Evolutionary conservation across 2,113 vertebrate species (phyloP).

Genomic region (Siniperca knerii): DNA sequence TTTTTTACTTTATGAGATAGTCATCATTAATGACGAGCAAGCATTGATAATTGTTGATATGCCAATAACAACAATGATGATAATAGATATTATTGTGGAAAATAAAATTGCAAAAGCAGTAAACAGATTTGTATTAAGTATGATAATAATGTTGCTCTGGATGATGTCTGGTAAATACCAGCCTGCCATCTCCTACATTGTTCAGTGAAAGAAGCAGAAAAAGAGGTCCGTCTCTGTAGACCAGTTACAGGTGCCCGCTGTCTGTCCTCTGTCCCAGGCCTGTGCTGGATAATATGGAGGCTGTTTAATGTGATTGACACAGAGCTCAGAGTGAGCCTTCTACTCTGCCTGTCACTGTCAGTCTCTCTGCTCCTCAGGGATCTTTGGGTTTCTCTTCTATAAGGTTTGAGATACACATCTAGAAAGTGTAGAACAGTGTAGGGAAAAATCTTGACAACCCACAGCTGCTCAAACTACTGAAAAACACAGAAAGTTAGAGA

Average conservation of each 20-base stretch:
- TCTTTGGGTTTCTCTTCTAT: constrained; percentile 24
- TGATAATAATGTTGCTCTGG: not conserved
- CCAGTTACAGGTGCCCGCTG: constrained; percentile 50
- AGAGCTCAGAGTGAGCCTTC: constrained; percentile 48
- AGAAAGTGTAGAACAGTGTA: not conserved
- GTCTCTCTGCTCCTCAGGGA: constrained; percentile 54
- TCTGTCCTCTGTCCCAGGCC: constrained; percentile 55
- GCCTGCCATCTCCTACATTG: not conserved
- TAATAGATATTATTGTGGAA: not conserved
- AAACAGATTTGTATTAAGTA: not conserved
- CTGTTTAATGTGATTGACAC: constrained; percentile 72
- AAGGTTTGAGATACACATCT: constrained; percentile 12
- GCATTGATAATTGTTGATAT: not conserved
- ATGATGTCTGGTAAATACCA: constrained; percentile 13
- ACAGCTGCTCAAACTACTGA: not conserved
- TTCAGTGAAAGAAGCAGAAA: constrained; percentile 24
- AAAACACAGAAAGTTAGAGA: not conserved
- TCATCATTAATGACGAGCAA: not conserved
- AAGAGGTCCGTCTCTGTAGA: constrained; percentile 49
- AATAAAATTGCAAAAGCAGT: not conserved
- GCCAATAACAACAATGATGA: not conserved
- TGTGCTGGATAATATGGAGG: constrained; percentile 48
- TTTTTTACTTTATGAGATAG: not conserved
- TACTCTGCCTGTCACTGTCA: constrained; percentile 62
- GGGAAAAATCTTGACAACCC: not conserved